Conservation (phyloP, 2,113 vertebrate genomes). For the Capreolus pygargus region DNA sequence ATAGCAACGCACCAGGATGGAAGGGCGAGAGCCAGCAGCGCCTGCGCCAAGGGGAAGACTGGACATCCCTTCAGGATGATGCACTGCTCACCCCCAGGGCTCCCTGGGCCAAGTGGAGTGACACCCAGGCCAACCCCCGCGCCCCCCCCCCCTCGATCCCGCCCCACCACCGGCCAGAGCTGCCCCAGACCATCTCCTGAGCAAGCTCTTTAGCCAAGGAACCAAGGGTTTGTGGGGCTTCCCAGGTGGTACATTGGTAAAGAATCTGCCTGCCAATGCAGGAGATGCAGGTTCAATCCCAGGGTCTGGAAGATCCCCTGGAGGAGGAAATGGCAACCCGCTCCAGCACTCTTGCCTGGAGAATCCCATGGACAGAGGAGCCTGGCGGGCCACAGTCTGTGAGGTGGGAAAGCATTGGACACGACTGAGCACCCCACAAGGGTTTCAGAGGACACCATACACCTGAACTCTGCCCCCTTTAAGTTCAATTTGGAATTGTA, state of each 20-base stretch:
- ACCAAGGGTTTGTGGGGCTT: not conserved
- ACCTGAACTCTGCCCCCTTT: not conserved
- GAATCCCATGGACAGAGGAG: not conserved
- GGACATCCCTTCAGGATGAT: not conserved
- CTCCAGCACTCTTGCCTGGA: not conserved
- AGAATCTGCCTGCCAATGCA: not conserved
- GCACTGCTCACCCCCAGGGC: rapidly evolving
- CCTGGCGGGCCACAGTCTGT: not conserved
- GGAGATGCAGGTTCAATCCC: not conserved
- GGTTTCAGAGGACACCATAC: not conserved
- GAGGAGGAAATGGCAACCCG: not conserved
- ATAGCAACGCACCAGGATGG: not conserved
- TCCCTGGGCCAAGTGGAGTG: not conserved
- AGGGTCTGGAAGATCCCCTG: not conserved
- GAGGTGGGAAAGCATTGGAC: not conserved
- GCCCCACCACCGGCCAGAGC: not conserved
- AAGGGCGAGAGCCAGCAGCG: not conserved
- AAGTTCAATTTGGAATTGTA: not conserved
- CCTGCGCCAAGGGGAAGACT: not conserved
- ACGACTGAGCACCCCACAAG: not conserved
- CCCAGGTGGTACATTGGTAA: not conserved
- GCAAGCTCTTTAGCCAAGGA: not conserved
- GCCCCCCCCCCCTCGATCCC: too few relatives aligned
- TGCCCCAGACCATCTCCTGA: not conserved
- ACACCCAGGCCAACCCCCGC: not conserved